phyloP scores from a whole-genome alignment of 2,888 invertebrate genomes.

The Glaucopsyche alexis region DNA sequence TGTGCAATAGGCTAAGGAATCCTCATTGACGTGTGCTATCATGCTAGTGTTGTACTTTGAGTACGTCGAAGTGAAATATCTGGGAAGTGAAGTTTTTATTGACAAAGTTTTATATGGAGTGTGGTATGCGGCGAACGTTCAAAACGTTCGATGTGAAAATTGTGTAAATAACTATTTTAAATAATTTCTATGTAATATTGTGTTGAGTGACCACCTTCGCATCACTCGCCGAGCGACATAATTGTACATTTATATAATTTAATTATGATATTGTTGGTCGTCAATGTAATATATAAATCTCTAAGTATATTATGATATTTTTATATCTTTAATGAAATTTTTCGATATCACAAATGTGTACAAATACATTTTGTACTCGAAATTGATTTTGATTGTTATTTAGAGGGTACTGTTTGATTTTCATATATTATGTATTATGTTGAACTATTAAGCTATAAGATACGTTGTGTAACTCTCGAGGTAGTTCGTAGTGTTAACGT shows the following conservation, averaged over 20 bases:
- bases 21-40: slow-evolving; percentile 32
- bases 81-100: slow-evolving; percentile 1
- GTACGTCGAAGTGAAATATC: slow-evolving; percentile 30
- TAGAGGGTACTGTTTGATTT: slow-evolving; percentile 36
- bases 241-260: slow-evolving; percentile 67
- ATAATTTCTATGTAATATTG: neutral
- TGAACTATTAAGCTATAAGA: slow-evolving; percentile 30
- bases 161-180: slow-evolving; percentile 27
- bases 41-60: slow-evolving; percentile 33
- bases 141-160: slow-evolving; percentile 20
- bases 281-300: slow-evolving; percentile 70
- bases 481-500: slow-evolving; percentile 66
- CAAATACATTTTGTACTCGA: slow-evolving; percentile 50
- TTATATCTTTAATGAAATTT: slow-evolving; percentile 59
- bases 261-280: slow-evolving; percentile 74
- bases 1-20: slow-evolving; percentile 59
- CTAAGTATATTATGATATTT: slow-evolving; percentile 54
- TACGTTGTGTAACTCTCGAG: slow-evolving; percentile 21
- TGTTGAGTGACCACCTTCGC: slow-evolving; percentile 25
- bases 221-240: slow-evolving; percentile 44
- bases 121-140: slow-evolving; percentile 1
- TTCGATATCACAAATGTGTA: slow-evolving; percentile 47
- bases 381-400: slow-evolving; percentile 46
- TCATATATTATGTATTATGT: slow-evolving; percentile 31
- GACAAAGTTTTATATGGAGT: slow-evolving; percentile 9